Conservation (phyloP, 2,888 invertebrate genomes). For the Stenodera caucasica region DNA sequence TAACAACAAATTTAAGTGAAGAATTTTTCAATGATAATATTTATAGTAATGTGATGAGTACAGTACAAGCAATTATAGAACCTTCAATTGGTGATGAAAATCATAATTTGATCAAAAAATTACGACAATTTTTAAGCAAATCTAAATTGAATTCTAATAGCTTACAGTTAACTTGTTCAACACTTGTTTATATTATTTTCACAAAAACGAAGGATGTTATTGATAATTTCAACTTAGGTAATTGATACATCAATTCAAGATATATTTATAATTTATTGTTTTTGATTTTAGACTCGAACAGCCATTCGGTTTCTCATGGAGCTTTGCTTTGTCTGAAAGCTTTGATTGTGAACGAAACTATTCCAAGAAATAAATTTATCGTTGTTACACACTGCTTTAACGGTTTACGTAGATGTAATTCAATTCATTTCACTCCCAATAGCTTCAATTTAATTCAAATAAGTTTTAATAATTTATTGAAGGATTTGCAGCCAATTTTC, state of each 20-base stretch:
- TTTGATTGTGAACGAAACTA: conserved; percentile 12
- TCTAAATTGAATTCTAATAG: conserved; percentile 14
- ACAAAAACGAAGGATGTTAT: conserved; percentile 9
- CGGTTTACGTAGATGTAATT: conserved; percentile 16
- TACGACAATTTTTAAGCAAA: conserved; percentile 15
- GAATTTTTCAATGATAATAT: conserved; percentile 17
- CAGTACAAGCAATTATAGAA: conserved; percentile 13
- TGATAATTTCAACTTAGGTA: conserved; percentile 14
- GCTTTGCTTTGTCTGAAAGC: conserved; percentile 18
- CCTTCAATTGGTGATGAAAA: neutral
- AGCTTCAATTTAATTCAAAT: conserved; percentile 14
- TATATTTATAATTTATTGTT: neutral
- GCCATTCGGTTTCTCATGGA: neutral
- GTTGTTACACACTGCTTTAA: conserved; percentile 20
- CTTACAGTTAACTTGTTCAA: conserved; percentile 20
- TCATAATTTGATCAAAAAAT: conserved; percentile 10
- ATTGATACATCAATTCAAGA: neutral
- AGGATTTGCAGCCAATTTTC: conserved; percentile 17
- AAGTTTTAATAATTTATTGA: conserved; percentile 19
- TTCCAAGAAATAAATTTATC: conserved; percentile 8
- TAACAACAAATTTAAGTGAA: conserved; percentile 17
- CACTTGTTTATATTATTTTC: conserved; percentile 18
- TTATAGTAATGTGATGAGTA: conserved; percentile 9
- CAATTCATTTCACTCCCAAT: conserved; percentile 11
- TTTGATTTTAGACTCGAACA: neutral